Conservation (phyloP, 2,797 vertebrate species). For the Enteromius afrohamiltoni region DNA sequence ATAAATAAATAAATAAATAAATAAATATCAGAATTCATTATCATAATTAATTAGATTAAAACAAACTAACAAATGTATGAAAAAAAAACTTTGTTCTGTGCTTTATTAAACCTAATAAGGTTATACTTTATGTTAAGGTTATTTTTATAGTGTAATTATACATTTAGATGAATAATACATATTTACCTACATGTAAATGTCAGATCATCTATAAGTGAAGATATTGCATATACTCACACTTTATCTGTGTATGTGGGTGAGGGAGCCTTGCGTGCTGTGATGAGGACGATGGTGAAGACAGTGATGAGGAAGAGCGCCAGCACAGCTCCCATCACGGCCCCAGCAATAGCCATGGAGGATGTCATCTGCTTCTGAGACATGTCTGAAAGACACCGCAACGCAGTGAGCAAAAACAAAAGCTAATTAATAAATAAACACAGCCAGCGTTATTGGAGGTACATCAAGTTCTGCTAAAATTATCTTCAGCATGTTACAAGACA, state of each 20-base stretch:
- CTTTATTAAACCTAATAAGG: neutral
- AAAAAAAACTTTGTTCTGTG: too few species aligned
- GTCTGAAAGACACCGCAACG: constrained; percentile 76
- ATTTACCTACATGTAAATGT: neutral
- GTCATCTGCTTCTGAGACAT: constrained; percentile 85
- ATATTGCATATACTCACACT: constrained; percentile 84
- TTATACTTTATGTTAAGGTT: too few species aligned
- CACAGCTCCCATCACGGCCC: constrained; percentile 92
- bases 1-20: too few species aligned
- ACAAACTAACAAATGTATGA: neutral
- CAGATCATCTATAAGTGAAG: neutral
- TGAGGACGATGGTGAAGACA: constrained; percentile 88
- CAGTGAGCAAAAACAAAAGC: constrained; percentile 20
- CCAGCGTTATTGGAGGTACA: constrained; percentile 20
- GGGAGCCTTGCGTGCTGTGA: constrained; percentile 85
- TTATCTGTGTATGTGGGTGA: constrained; percentile 85
- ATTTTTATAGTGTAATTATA: too few species aligned
- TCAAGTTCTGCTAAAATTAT: constrained; percentile 14
- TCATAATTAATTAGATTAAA: too few species aligned
- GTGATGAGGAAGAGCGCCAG: constrained; percentile 92
- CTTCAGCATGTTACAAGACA: neutral
- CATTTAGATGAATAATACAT: too few species aligned
- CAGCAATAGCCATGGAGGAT: constrained; percentile 88
- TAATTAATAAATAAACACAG: constrained; percentile 9
- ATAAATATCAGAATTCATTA: too few species aligned